These are phyloP conservation scores for Catharus ustulatus DNA, from an alignment of 2,797 vertebrate genomes.

Conservation along the genomic window DNA sequence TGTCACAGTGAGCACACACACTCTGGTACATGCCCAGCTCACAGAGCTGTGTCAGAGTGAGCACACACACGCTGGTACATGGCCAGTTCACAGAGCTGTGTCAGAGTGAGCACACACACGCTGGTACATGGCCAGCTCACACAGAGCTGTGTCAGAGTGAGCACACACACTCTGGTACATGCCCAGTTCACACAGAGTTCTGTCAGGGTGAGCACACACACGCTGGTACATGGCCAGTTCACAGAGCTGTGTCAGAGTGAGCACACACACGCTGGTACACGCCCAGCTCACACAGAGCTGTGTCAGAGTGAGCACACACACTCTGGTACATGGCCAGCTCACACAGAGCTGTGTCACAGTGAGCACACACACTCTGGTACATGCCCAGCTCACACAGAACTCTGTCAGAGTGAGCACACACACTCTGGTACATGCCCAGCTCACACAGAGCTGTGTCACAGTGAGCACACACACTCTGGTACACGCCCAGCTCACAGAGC, in stretches of 20 bases:
- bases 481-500: fast-evolving
- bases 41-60: neutral
- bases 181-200: neutral
- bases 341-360: neutral
- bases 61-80: fast-evolving
- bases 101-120: neutral
- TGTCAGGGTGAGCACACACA: neutral
- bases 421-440: fast-evolving
- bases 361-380: fast-evolving
- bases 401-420: neutral
- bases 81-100: neutral
- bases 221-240: fast-evolving
- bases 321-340: fast-evolving
- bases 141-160: neutral
- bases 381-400: neutral
- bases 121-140: fast-evolving
- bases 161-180: no score
- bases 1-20: neutral
- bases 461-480: fast-evolving
- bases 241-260: neutral
- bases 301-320: neutral
- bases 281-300: neutral
- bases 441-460: neutral
- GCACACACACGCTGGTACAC: fast-evolving
- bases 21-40: fast-evolving